Evolutionary conservation across 2,113 vertebrate species (phyloP).

Genomic region (Scomber colias): DNA sequence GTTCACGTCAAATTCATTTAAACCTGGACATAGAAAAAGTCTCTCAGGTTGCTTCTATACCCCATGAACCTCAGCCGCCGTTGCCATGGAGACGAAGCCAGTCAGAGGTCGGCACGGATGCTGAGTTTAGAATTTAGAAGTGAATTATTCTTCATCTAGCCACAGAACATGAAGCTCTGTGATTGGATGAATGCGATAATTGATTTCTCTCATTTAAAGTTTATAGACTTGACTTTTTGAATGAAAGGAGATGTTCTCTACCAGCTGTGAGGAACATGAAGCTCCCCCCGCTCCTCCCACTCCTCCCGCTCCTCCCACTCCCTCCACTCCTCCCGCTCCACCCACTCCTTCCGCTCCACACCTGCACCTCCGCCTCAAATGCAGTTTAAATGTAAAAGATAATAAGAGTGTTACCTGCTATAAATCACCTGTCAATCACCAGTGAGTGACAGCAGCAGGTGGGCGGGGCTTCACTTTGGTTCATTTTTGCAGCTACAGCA

Average conservation of each 20-base stretch:
- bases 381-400: not conserved
- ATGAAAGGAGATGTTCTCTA: not conserved
- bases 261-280: not conserved
- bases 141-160: no score
- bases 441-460: not conserved
- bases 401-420: not conserved
- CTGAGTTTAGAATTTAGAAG: no score
- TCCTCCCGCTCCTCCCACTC: no score
- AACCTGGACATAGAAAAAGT: no score
- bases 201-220: not conserved
- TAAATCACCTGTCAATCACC: not conserved
- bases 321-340: no score
- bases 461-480: constrained; percentile 15
- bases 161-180: no score
- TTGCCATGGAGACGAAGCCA: no score
- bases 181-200: not conserved
- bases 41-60: not conserved
- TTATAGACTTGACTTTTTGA: not conserved
- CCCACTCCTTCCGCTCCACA: no score
- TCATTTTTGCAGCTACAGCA: not conserved
- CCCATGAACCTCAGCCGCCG: not conserved
- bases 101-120: no score
- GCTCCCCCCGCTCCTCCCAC: no score
- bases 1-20: no score
- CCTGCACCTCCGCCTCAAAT: not conserved